phyloP scores from a whole-genome alignment of 2,888 invertebrate genomes.

The Leucophenga montana region DNA sequence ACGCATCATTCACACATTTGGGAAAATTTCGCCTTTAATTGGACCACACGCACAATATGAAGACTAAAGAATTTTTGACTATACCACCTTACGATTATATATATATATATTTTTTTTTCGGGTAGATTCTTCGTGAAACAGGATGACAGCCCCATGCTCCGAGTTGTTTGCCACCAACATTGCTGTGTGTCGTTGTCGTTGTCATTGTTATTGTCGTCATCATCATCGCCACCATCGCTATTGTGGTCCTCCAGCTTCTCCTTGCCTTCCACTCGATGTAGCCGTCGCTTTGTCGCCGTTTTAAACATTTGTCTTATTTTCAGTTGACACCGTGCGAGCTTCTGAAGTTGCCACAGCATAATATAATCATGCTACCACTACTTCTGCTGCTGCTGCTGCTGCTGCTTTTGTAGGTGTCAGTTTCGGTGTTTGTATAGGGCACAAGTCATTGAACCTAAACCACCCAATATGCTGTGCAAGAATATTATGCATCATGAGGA shows the following conservation, averaged over 20 bases:
- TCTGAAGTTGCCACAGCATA: constrained; percentile 54
- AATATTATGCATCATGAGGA: not conserved
- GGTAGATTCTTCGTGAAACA: not conserved
- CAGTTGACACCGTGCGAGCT: constrained; percentile 67
- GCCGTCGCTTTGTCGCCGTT: constrained; percentile 52
- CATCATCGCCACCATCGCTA: not conserved
- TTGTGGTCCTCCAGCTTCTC: no score
- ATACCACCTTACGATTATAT: not conserved
- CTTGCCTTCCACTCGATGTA: constrained; percentile 29
- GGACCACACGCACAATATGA: constrained; percentile 63
- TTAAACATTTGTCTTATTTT: constrained; percentile 63
- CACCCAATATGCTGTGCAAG: constrained; percentile 17
- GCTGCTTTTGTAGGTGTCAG: constrained; percentile 26
- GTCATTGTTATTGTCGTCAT: constrained; percentile 10
- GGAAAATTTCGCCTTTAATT: constrained; percentile 65
- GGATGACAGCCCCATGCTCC: not conserved
- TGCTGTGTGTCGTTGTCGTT: constrained; percentile 30
- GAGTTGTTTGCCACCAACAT: constrained; percentile 6
- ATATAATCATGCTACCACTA: not conserved
- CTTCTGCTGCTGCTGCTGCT: not conserved
- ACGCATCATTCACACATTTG: constrained; percentile 71
- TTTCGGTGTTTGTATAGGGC: not conserved
- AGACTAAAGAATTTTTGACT: constrained; percentile 16
- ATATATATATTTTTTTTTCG: not conserved
- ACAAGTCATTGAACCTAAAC: constrained; percentile 20